Evolutionary conservation across 2,113 vertebrate species (phyloP).

Genomic region (Saiga tatarica): DNA sequence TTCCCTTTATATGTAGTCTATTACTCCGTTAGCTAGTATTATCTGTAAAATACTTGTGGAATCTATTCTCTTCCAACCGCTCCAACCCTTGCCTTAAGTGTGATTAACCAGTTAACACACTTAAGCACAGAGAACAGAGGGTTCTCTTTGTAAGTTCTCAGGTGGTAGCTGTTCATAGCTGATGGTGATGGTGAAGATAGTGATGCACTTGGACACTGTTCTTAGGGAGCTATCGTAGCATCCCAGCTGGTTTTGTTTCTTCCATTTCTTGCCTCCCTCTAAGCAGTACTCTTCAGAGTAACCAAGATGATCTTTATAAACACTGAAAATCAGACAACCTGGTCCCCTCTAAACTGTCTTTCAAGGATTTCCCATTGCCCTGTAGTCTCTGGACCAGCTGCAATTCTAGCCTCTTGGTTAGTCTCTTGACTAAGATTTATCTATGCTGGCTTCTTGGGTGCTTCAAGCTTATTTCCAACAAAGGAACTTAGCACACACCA

Average conservation of each 20-base stretch:
- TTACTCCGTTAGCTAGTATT: background rate
- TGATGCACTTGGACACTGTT: no score
- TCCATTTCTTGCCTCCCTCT: background rate
- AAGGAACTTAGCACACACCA: background rate
- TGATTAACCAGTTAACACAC: background rate
- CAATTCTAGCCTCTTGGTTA: background rate
- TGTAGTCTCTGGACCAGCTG: background rate
- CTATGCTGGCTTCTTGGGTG: background rate
- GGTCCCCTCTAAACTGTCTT: background rate
- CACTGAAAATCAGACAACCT: background rate
- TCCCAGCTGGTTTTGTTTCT: background rate
- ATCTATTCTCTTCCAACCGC: background rate
- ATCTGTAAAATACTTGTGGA: background rate
- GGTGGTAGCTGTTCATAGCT: background rate
- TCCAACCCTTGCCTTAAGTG: background rate
- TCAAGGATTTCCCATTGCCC: background rate
- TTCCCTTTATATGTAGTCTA: background rate
- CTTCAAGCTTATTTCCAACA: background rate
- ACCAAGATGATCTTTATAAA: background rate
- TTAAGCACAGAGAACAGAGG: background rate
- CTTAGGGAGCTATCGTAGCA: rapidly evolving
- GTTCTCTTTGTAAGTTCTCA: background rate
- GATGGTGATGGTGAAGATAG: background rate
- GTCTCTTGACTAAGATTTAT: background rate
- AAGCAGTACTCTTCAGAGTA: background rate